Evolutionary conservation across 2,888 invertebrate species (phyloP).

Genomic region (Heliconius aoede): DNA sequence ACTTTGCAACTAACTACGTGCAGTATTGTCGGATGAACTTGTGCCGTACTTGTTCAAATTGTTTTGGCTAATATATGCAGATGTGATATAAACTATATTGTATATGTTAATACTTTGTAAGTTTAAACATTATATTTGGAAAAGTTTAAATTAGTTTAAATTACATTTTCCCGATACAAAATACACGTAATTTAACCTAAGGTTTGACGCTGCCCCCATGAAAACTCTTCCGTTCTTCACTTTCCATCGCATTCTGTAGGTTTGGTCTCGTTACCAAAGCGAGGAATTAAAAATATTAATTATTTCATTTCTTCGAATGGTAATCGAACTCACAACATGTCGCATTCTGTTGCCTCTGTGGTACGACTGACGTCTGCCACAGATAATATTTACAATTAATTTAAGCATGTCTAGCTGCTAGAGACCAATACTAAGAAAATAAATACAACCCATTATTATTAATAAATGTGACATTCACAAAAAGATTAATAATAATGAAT

Average conservation of each 20-base stretch:
- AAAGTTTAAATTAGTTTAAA: not conserved
- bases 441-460: constrained; percentile 1
- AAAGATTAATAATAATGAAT: constrained; percentile 12
- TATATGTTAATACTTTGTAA: not conserved
- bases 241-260: too few species aligned
- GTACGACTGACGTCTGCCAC: not conserved
- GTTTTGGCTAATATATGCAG: constrained; percentile 30
- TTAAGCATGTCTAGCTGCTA: not conserved
- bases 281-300: too few species aligned
- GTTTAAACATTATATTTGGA: not conserved
- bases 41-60: constrained; percentile 28
- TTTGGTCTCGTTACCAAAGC: too few species aligned
- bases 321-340: too few species aligned
- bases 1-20: constrained; percentile 33
- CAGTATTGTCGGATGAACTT: constrained; percentile 36
- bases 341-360: too few species aligned
- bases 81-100: constrained; percentile 29
- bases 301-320: too few species aligned
- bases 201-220: too few species aligned
- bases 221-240: too few species aligned
- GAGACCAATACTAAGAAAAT: not conserved
- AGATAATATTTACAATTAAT: not conserved
- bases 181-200: too few species aligned
- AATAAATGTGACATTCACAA: not conserved
- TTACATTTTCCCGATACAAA: not conserved